phyloP scores from a whole-genome alignment of 2,113 vertebrate genomes.

The Progne subis region DNA sequence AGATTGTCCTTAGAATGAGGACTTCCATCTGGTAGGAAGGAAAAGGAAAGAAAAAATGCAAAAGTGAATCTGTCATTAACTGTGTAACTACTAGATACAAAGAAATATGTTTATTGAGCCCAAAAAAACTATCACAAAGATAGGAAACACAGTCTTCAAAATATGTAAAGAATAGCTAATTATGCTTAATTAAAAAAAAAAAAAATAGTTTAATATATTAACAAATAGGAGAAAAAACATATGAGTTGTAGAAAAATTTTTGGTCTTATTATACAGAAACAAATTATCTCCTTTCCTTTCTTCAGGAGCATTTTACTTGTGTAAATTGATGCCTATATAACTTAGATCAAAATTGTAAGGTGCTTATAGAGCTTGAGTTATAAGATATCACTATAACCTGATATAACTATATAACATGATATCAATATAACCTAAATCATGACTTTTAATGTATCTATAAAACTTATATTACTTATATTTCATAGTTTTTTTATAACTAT shows the following conservation, averaged over 20 bases:
- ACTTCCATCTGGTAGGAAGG: neutral
- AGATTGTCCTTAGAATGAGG: neutral
- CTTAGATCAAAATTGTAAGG: neutral
- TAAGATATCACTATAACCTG: neutral
- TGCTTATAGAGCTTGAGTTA: neutral
- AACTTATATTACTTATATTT: neutral
- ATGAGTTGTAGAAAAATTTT: neutral
- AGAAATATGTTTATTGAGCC: neutral
- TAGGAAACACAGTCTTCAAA: neutral
- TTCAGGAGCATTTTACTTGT: neutral
- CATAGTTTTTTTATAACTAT: neutral
- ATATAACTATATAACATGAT: neutral
- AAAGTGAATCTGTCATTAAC: neutral
- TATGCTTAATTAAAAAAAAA: too few relatives aligned
- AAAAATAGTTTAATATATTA: neutral
- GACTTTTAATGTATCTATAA: neutral
- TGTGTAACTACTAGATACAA: neutral
- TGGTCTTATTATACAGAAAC: neutral
- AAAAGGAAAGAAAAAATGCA: neutral
- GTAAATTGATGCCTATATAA: neutral
- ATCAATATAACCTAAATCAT: neutral
- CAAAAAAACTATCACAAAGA: neutral
- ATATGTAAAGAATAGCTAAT: neutral
- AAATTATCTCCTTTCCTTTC: fast-evolving
- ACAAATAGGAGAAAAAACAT: neutral